Percentiles rank a stretch among this genome's conserved stretches.
phyloP scores from a whole-genome alignment of 2,888 invertebrate genomes.

The Metalampra italica region DNA sequence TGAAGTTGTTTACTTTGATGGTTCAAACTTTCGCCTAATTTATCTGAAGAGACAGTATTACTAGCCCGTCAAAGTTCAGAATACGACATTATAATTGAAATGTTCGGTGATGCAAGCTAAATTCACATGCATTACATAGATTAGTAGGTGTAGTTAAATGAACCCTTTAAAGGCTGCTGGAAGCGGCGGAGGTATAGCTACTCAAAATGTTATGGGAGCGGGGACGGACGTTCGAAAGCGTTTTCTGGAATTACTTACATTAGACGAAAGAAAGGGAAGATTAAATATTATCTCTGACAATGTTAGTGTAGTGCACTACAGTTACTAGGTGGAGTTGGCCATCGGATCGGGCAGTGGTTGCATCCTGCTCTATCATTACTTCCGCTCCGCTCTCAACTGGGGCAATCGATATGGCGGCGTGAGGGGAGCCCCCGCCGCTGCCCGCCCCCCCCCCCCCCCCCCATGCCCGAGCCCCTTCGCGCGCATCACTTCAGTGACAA shows the following conservation, averaged over 20 bases:
- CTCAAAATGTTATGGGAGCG: neutral
- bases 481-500: slow-evolving; percentile 74
- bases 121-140: slow-evolving; percentile 8
- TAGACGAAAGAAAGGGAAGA: slow-evolving; percentile 51
- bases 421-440: slow-evolving; percentile 38
- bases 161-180: neutral
- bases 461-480: slow-evolving; percentile 42
- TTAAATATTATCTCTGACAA: slow-evolving; percentile 66
- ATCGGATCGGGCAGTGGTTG: slow-evolving; percentile 71
- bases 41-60: slow-evolving; percentile 43
- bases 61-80: slow-evolving; percentile 22
- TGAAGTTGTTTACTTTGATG: slow-evolving; percentile 74
- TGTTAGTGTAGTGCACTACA: slow-evolving; percentile 71
- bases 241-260: slow-evolving; percentile 36
- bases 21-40: slow-evolving; percentile 61
- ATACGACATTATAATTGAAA: slow-evolving; percentile 22
- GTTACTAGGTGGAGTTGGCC: slow-evolving; percentile 62
- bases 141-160: neutral
- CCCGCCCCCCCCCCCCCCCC: slow-evolving; percentile 37
- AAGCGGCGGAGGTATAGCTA: neutral
- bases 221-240: slow-evolving; percentile 15
- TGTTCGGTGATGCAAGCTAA: slow-evolving; percentile 9
- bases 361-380: slow-evolving; percentile 76
- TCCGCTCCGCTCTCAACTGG: slow-evolving; percentile 80
- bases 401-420: slow-evolving; percentile 79